phyloP scores from a whole-genome alignment of 2,797 vertebrate species.

The Poeciliopsis paucimaculata region DNA sequence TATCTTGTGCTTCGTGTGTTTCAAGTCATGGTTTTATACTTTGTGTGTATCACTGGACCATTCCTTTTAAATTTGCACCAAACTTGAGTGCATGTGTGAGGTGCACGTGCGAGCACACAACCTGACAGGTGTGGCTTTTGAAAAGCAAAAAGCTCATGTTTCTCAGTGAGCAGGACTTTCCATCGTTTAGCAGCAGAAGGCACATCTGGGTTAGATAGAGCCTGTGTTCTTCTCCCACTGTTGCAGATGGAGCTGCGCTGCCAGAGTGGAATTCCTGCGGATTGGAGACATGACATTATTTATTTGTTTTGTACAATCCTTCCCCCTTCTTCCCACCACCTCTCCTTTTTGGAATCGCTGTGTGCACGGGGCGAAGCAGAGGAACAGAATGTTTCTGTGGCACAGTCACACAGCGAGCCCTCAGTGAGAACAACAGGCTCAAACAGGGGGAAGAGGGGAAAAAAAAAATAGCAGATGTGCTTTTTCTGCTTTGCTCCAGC shows the following conservation, averaged over 20 bases:
- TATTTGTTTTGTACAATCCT: constrained; percentile 87
- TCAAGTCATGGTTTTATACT: neutral
- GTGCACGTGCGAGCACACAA: constrained; percentile 66
- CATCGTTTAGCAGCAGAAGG: constrained; percentile 77
- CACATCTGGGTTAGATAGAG: constrained; percentile 92
- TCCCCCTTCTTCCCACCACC: constrained; percentile 78
- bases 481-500: constrained; percentile 67
- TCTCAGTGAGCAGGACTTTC: constrained; percentile 72
- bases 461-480: constrained; percentile 18
- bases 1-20: neutral
- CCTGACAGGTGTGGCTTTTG: constrained; percentile 70
- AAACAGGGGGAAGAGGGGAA: constrained; percentile 42
- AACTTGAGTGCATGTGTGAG: constrained; percentile 66
- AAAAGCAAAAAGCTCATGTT: constrained; percentile 49
- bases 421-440: constrained; percentile 70
- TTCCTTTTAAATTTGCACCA: constrained; percentile 39
- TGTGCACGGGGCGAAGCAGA: constrained; percentile 79
- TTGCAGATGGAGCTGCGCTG: constrained; percentile 81
- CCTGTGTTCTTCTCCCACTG: constrained; percentile 84
- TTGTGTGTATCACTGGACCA: constrained; percentile 28
- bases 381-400: constrained; percentile 94
- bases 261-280: constrained; percentile 93
- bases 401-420: constrained; percentile 73
- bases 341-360: constrained; percentile 81
- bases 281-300: constrained; percentile 89